These are phyloP conservation scores for Phortica okadai DNA, from an alignment of 2,888 invertebrate genomes.

Conservation along the genomic window DNA sequence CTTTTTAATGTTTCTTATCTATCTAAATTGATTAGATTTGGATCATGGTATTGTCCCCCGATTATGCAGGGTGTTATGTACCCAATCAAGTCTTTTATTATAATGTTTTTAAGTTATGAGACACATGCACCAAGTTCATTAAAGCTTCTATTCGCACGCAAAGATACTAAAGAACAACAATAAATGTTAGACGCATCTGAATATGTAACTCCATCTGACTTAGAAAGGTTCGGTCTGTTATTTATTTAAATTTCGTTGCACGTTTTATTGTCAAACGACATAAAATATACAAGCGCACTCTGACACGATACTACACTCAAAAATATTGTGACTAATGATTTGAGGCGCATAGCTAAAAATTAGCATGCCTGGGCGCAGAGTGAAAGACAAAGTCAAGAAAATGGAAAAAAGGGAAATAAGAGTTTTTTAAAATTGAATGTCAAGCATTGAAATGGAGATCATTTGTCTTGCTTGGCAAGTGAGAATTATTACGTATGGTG, in stretches of 20 bases:
- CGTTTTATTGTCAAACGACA: neutral
- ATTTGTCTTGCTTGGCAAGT: slow-evolving; percentile 18
- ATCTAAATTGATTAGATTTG: no score
- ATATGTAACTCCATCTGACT: no score
- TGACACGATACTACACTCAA: neutral
- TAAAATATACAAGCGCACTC: slow-evolving; percentile 1
- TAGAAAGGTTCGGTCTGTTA: no score
- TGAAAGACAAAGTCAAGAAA: neutral
- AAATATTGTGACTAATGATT: slow-evolving; percentile 35
- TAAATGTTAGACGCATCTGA: no score
- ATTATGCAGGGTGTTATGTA: no score
- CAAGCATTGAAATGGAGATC: neutral
- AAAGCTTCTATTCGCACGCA: no score
- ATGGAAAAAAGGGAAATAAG: neutral
- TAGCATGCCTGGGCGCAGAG: slow-evolving; percentile 28
- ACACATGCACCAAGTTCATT: no score
- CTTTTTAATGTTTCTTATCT: no score
- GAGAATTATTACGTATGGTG: neutral
- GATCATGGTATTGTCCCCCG: no score
- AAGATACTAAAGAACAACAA: no score
- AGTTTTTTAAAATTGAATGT: slow-evolving; percentile 9
- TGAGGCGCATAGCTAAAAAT: slow-evolving; percentile 35
- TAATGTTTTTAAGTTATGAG: no score
- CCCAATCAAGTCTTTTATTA: no score
- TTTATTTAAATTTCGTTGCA: neutral